Evolutionary conservation across 2,888 invertebrate genomes (phyloP), one percentile per base, ranked within the genome.

Genomic region (Stenchaetothrips biformis): DNA sequence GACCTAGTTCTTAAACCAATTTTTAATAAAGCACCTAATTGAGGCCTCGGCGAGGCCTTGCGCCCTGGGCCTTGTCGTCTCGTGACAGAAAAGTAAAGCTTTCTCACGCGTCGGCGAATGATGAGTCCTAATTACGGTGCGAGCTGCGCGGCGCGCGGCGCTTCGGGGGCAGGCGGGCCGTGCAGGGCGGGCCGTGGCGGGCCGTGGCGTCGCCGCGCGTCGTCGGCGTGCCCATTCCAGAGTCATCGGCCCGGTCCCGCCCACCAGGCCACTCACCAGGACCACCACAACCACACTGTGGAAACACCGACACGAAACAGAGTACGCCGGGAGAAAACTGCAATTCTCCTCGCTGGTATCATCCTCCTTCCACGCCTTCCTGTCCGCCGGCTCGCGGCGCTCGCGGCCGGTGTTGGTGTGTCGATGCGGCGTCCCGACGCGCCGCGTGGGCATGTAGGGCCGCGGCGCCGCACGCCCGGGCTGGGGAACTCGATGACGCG

Each of bases 21-120:
- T 37, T 37, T 37, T 37, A 37, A 37, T 37, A 37, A 37, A 37
- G 37, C 37, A 1, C 2, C 4, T 37, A 37, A 37, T 37, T 37
- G 37, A 37, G 53, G 53, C 53, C 53, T 13, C 53, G 53, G 53
- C 53, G 53, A 7, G 13, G 53, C 16, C 13, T 9, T 16, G 53
- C 53, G 53, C 13, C 53, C n/a, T n/a, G 62, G 2, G 7, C n/a
- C 62, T n/a, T 21, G 9, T 67, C 21, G 6, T n/a, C 67, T 67
- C 67, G 21, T 67, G 67, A 25, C 67, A 25, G 67, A 25, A 74
- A 74, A 74, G 67, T 74, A 74, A 74, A 74, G 67, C 67, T 74
- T 74, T 74, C 67, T 25, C 67, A 74, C 67, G 67, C 67, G 67
- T 25, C 25, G 67, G 67, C 67, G 67, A 74, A 74, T 74, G 67